Evolutionary conservation across 2,888 invertebrate species (phyloP).

Genomic region (Salpingus planirostris): DNA sequence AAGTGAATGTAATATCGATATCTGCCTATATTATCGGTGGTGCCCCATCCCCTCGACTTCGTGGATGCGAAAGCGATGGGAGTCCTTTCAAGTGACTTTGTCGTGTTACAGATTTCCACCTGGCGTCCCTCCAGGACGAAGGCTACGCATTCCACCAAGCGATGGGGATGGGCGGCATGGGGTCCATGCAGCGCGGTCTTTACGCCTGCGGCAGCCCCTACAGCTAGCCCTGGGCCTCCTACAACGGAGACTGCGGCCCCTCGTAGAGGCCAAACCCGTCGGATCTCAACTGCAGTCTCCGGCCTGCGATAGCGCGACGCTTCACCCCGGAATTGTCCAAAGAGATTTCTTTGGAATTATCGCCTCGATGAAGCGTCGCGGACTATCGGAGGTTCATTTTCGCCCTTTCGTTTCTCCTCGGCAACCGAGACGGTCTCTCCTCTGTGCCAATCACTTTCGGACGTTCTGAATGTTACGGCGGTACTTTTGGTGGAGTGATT

Average conservation of each 20-base stretch:
- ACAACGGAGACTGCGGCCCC: constrained; percentile 45
- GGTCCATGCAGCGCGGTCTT: constrained; percentile 44
- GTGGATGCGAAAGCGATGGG: constrained; percentile 11
- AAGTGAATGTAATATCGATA: too few species aligned
- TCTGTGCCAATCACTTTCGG: too few species aligned
- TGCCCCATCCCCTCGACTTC: constrained; percentile 4
- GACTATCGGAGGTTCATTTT: constrained; percentile 11
- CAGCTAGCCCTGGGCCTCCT: constrained; percentile 47
- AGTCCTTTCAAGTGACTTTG: constrained; percentile 7
- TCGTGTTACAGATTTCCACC: constrained; percentile 45
- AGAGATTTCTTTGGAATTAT: too few species aligned
- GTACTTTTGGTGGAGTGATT: too few species aligned
- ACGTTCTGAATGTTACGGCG: too few species aligned
- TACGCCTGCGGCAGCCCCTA: constrained; percentile 46
- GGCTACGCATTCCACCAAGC: constrained; percentile 46
- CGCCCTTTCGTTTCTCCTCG: too few species aligned
- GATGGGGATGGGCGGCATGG: constrained; percentile 46
- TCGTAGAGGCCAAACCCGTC: constrained; percentile 39
- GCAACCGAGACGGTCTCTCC: too few species aligned
- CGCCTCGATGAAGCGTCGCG: constrained; percentile 18
- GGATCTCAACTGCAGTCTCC: constrained; percentile 40
- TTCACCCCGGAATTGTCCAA: too few species aligned
- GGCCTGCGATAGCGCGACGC: constrained; percentile 36
- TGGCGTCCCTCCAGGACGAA: constrained; percentile 46
- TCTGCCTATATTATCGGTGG: too few species aligned